Conservation (phyloP, 2,888 invertebrate genomes). For the Agrochola lota region DNA sequence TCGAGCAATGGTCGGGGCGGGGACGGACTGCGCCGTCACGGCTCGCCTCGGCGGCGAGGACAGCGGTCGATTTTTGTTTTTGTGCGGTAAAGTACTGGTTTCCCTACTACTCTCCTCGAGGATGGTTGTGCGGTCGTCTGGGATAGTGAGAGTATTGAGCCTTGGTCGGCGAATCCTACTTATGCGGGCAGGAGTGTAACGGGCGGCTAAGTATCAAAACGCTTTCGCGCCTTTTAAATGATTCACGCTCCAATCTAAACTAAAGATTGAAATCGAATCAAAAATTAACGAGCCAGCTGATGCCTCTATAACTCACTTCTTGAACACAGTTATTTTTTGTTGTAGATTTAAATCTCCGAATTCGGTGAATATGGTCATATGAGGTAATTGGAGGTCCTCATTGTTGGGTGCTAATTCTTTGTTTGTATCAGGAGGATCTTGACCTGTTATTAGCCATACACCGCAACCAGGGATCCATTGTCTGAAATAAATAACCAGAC, state of each 20-base stretch:
- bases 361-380: constrained; percentile 93
- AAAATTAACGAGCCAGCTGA: constrained; percentile 1
- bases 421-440: constrained; percentile 86
- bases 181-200: too few relatives aligned
- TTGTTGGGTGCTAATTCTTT: constrained; percentile 75
- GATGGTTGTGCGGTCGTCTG: too few relatives aligned
- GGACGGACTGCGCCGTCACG: too few relatives aligned
- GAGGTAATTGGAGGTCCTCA: constrained; percentile 84
- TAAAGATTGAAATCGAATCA: background rate
- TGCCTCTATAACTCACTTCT: constrained; percentile 78
- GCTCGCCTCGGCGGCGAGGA: too few relatives aligned
- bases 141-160: too few relatives aligned
- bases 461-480: constrained; percentile 95
- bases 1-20: too few relatives aligned
- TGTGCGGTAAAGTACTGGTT: too few relatives aligned
- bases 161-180: too few relatives aligned
- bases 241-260: background rate
- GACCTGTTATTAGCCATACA: constrained; percentile 90
- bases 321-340: constrained; percentile 92
- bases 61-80: too few relatives aligned
- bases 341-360: constrained; percentile 92
- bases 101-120: too few relatives aligned
- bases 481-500: constrained; percentile 69
- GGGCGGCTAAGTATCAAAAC: constrained; percentile 1
- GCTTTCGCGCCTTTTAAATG: background rate